Evolutionary conservation across 2,888 invertebrate genomes (phyloP).

Genomic region (Ormia ochracea): DNA sequence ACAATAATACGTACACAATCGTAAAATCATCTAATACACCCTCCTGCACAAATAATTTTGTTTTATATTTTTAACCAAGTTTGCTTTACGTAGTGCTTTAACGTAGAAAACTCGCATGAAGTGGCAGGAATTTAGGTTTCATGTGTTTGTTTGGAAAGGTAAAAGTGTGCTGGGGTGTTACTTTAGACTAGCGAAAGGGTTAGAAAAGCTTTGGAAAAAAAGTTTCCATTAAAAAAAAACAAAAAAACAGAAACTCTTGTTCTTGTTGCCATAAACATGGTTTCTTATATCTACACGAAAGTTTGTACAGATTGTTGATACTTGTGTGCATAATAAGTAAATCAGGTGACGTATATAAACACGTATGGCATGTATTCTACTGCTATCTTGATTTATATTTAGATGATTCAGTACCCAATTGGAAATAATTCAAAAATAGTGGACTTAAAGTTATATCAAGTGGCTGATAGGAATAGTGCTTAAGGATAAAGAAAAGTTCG

Average conservation of each 20-base stretch:
- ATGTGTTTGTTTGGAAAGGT: not conserved
- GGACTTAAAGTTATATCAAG: not conserved
- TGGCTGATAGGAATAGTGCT: not conserved
- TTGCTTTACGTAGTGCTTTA: not conserved
- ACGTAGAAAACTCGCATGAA: constrained; percentile 4
- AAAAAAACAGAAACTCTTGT: no score
- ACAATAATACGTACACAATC: constrained; percentile 1
- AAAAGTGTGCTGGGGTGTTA: not conserved
- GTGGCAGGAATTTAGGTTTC: not conserved
- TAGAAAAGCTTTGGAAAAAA: constrained; percentile 14
- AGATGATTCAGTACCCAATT: not conserved
- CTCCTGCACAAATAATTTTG: not conserved
- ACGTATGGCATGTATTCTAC: not conserved
- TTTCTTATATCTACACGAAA: not conserved
- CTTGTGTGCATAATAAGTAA: not conserved
- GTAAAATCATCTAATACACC: not conserved
- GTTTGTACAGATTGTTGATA: constrained; percentile 5
- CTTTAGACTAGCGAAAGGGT: not conserved
- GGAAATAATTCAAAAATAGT: not conserved
- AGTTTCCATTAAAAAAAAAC: not conserved
- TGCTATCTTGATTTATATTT: not conserved
- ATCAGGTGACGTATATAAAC: not conserved
- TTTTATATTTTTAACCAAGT: constrained; percentile 4
- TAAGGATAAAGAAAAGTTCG: no score
- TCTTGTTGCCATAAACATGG: constrained; percentile 50